phyloP scores from a whole-genome alignment of 2,113 vertebrate species.

The Corythaixoides concolor region DNA sequence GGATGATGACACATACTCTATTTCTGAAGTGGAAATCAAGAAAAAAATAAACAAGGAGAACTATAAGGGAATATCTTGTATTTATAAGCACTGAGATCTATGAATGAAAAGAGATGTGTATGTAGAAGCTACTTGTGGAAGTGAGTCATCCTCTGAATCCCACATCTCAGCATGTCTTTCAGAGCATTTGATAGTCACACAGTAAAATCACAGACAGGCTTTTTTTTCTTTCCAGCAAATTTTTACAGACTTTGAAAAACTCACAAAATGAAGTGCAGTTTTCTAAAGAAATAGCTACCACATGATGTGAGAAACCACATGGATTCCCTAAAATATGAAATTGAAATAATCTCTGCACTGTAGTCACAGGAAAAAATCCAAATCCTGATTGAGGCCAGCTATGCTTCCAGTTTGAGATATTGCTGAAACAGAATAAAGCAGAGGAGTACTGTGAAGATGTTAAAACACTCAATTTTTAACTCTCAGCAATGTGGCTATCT shows the following conservation, averaged over 20 bases:
- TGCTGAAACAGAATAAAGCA: neutral
- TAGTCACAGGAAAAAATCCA: neutral
- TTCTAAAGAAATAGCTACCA: neutral
- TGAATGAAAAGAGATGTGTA: neutral
- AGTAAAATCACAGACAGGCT: neutral
- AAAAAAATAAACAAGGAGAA: neutral
- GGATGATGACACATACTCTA: neutral
- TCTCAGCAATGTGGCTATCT: neutral
- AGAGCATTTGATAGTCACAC: neutral
- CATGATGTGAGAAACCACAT: neutral
- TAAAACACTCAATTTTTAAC: conserved; percentile 25
- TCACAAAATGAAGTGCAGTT: neutral
- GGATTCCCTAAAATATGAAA: neutral
- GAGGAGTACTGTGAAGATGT: neutral
- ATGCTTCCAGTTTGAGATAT: neutral
- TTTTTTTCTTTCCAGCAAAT: neutral
- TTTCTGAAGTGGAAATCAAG: neutral
- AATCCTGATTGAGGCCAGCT: neutral
- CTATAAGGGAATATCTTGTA: neutral
- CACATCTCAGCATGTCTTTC: neutral
- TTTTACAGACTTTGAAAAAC: neutral
- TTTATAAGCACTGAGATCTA: neutral
- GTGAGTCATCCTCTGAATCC: neutral
- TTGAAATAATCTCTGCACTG: neutral
- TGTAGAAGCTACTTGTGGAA: neutral